Conservation (phyloP, 2,113 vertebrate species). For the Pipra filicauda region DNA sequence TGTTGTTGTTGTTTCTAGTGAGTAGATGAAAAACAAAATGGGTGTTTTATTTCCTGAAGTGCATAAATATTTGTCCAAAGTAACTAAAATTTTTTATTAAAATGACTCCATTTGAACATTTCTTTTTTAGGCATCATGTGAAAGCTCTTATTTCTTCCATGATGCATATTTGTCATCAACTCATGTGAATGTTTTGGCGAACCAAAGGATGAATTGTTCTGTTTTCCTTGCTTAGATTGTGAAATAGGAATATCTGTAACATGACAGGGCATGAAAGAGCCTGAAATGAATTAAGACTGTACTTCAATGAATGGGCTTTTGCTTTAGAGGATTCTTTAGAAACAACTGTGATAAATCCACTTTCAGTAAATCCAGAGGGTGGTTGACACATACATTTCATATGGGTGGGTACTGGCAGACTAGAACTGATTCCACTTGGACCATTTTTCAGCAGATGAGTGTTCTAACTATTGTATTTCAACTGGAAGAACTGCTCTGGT, state of each 20-base stretch:
- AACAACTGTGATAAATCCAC: slow-evolving; percentile 1
- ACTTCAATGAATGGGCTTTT: slow-evolving; percentile 33
- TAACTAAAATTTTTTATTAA: slow-evolving; percentile 44
- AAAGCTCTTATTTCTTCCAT: slow-evolving; percentile 48
- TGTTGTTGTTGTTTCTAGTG: not conserved
- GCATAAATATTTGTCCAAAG: slow-evolving; percentile 37
- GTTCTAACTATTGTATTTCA: not conserved
- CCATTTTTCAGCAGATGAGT: not conserved
- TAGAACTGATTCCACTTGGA: not conserved
- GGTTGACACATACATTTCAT: not conserved
- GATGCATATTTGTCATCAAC: slow-evolving; percentile 50
- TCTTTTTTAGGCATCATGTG: slow-evolving; percentile 45
- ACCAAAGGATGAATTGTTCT: slow-evolving; percentile 53
- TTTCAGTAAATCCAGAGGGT: not conserved
- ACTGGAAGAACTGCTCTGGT: not conserved
- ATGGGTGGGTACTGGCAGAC: not conserved
- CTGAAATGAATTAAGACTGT: slow-evolving; percentile 26
- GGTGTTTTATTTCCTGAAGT: slow-evolving; percentile 3
- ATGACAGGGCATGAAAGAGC: slow-evolving; percentile 38
- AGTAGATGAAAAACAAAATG: not conserved
- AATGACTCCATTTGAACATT: slow-evolving; percentile 21
- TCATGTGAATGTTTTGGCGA: slow-evolving; percentile 54
- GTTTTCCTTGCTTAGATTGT: slow-evolving; percentile 55
- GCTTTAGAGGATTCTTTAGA: not conserved
- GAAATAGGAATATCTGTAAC: slow-evolving; percentile 53